Conservation (phyloP, 2,113 vertebrate species). For the Strix uralensis region DNA sequence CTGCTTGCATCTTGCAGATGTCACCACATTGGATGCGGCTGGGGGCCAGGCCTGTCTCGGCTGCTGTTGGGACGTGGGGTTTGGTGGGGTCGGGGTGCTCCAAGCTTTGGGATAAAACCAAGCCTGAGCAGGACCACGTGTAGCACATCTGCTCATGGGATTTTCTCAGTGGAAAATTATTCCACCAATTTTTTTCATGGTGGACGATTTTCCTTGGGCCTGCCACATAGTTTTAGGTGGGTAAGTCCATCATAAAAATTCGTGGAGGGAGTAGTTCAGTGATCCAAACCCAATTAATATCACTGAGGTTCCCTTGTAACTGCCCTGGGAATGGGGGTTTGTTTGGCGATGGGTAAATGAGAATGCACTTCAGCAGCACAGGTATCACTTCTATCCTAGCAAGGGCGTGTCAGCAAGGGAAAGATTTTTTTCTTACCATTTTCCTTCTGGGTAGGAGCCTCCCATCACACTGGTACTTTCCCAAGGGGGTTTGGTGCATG, state of each 20-base stretch:
- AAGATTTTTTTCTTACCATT: background rate
- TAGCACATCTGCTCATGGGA: background rate
- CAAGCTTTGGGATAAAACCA: background rate
- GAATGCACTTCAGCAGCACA: background rate
- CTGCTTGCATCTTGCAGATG: background rate
- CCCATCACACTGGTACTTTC: background rate
- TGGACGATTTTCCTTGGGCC: accelerated
- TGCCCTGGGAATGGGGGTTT: background rate
- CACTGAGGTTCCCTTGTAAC: background rate
- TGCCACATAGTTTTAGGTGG: background rate
- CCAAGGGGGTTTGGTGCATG: background rate
- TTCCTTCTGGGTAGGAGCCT: background rate
- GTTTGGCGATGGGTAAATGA: background rate
- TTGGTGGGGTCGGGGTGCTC: background rate
- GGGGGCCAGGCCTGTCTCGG: accelerated
- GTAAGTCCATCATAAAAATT: background rate
- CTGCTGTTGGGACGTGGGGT: background rate
- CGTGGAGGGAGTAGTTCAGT: background rate
- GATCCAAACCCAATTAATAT: background rate
- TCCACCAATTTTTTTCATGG: background rate
- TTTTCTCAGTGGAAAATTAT: background rate
- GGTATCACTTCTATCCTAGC: background rate
- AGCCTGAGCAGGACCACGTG: background rate
- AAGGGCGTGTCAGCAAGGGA: background rate
- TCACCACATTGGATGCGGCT: accelerated